Evolutionary conservation across 2,113 vertebrate genomes (phyloP).

Genomic region (Dipodomys merriami): DNA sequence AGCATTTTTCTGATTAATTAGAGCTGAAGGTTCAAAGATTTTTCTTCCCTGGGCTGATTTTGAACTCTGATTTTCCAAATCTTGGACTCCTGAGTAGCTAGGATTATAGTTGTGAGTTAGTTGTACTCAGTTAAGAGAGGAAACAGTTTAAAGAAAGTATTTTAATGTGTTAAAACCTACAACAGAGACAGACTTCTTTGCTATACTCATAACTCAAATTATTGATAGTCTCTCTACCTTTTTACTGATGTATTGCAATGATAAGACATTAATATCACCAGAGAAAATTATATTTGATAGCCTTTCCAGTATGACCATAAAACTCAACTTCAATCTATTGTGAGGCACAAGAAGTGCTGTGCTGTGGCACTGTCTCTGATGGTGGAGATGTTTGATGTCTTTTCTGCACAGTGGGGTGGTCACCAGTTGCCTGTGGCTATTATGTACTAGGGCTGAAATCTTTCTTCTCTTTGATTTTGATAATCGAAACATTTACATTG

Average conservation of each 20-base stretch:
- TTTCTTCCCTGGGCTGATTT: too few species aligned
- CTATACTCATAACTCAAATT: background rate
- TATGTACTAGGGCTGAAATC: background rate
- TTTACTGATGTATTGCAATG: background rate
- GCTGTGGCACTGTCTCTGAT: background rate
- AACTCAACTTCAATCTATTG: background rate
- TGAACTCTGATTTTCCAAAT: too few species aligned
- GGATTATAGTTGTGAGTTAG: too few species aligned
- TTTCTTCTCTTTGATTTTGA: constrained; percentile 7
- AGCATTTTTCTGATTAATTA: too few species aligned
- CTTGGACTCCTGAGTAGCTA: too few species aligned
- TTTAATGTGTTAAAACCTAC: background rate
- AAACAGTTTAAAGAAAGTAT: background rate
- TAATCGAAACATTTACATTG: background rate
- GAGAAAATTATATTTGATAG: background rate
- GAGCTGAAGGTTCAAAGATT: too few species aligned
- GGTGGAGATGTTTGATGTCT: background rate
- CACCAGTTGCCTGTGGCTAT: background rate
- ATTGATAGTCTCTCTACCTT: background rate
- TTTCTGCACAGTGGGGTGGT: background rate
- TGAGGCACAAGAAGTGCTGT: background rate
- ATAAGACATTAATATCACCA: background rate
- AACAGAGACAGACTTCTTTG: background rate
- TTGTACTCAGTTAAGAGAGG: too few species aligned
- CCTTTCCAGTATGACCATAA: background rate